Base-by-base conservation (phyloP, 2,888 invertebrate species). In the Linnaemya tessellans region DNA sequence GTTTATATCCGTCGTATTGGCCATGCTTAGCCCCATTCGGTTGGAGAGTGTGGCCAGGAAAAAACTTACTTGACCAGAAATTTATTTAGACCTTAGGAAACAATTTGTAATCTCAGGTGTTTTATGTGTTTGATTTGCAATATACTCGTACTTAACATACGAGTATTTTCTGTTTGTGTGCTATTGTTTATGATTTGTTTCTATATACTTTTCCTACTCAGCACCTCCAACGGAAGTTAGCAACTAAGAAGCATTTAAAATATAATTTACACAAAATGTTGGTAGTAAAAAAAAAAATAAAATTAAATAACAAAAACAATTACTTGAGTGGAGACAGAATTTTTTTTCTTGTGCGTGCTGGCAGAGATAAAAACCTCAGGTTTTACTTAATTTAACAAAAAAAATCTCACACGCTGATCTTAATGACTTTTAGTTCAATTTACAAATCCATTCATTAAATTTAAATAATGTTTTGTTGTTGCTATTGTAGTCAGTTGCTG, bases 171-270 rank as follows among this genome's bases (percentile, higher is more conserved):
- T 41, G 25, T 35, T 54, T 20, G 20, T 43, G 51, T 46, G 15
- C n/a, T 41, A 30, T 13, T 13, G 3, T 43, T 43, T 13, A n/a
- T 49, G 5, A n/a, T 74, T 75, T 62, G 9, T 30, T 67, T 56
- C 62, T 75, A 51, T 43, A 3, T 58, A 15, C n/a, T 65, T 80
- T 80, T 73, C 73, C 65, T 56, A 58, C 41, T 73, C 73, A 80
- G 67, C 74, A 80, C 80, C 80, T 80, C 68, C 85, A 85, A 82
- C 85, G 85, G 85, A 85, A 85, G 79, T 75, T 60, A 54, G 35
- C 56, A 22, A 64, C 73, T 60, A 60, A 73, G 68, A 51, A 65
- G 64, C 70, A 70, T 70, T 81, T 79, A 60, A 81, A 81, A 22
- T 62, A 74, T 58, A 73, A 78, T 84, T 78, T 78, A 64, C 56